Base-by-base conservation (phyloP, 2,888 invertebrate species). In the Isotomurus palustris region DNA sequence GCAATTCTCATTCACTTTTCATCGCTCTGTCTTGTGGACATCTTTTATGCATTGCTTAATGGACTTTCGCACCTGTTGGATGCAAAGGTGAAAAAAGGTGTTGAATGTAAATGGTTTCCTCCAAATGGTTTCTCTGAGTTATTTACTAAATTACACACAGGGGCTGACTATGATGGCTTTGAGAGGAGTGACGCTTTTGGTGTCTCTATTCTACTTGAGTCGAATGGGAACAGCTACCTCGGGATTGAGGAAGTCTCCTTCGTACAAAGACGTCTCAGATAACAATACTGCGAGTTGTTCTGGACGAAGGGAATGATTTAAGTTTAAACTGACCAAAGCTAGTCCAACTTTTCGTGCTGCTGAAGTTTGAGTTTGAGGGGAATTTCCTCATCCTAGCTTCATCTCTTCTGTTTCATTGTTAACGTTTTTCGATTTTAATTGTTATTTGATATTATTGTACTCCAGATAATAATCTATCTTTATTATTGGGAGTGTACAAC, bases 181-280 rank as follows among this genome's bases (percentile, higher is more conserved):
- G 5, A 66, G 70, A 14, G 19, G 67, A 27, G 58, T 41, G 14
- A 56, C 65, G 12, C 57, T 53, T 22, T 17, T 60, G 22, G 57
- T 68, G 44, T 68, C 64, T 51, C 50, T 58, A 38, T 49, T 67
- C 22, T 70, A 68, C 40, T 50, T 68, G 29, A 56, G 55, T 8
- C 51, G 65, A 53, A 65, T 70, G 40, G 70, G 70, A 32, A 53
- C 54, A 12, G 64, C 68, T 1, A 63, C 65, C 3, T 65, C 70
- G 14, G 70, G 70, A 6, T 56, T 62, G 28, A 50, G 65, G 28
- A 58, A 48, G 52, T 62, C 56, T 35, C 62, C 62, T 1, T 60
- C 60, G 3, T 48, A 63, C 50, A 63, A 49, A 29, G 57, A 63
- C 52, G 56, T 63, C 21, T 32, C 48, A 21, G 54, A 57, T 27